Base-by-base conservation (phyloP, 1,140 invertebrate species). In the Archegozetes longisetosus region DNA sequence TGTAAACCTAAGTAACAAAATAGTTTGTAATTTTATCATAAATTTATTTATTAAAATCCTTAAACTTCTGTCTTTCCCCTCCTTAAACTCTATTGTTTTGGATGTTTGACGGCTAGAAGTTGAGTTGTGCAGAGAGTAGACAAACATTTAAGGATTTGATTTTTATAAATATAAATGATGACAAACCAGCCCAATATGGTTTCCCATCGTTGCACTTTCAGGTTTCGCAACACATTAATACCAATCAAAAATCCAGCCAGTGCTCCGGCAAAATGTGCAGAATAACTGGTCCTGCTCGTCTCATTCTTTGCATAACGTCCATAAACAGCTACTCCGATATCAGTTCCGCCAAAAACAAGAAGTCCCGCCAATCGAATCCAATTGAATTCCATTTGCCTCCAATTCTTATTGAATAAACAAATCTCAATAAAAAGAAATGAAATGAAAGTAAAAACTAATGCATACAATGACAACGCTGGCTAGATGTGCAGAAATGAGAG, bases 401-500 rank as follows among this genome's bases (percentile, higher is more conserved):
- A 95, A 71, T 95, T 94, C 84, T 86, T 69, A 29, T 77, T 76
- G 61, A 68, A 61, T n/a, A n/a, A 65, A 67, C 9, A 58, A 60
- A 3, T 26, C 12, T 55, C 57, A 61, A 70, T 14, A 40, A 40
- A 54, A 26, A 24, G n/a, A 57, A 40, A 50, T 29, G 4, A 50
- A 53, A 52, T 17, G 23, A 53, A 47, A 48, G 4, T 24, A 14
- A 53, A n/a, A 32, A 51, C 1, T 54, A 14, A n/a, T 23, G 48
- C 67, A 77, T 72, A 88, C 87, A 81, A 96, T 83, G 62, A 96
- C 81, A 46, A 98, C 86, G 23, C 88, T 93, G 17, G 94, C 88
- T 49, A 98, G 78, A 70, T 98, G 93, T 14, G 92, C 93, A 0
- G 92, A 84, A 23, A 98, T 88, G 4, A 98, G 68, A 3, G 93